Conservation (phyloP, 2,797 vertebrate species). For the Poeciliopsis gracilis region DNA sequence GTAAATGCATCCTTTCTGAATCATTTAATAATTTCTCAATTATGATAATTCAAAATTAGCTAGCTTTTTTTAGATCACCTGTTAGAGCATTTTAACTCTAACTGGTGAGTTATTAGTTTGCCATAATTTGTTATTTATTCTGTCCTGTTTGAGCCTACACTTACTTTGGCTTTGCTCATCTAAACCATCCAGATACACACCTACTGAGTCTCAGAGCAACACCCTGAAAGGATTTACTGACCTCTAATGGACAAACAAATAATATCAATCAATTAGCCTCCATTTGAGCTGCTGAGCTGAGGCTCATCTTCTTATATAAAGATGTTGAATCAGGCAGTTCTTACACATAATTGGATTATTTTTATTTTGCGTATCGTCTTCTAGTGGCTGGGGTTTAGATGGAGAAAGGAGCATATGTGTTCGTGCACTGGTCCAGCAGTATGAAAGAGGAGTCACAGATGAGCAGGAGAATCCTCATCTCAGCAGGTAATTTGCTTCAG, state of each 20-base stretch:
- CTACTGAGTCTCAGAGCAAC: neutral
- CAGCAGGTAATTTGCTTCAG: constrained; percentile 79
- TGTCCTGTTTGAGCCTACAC: neutral
- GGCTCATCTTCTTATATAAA: neutral
- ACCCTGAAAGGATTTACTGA: constrained; percentile 35
- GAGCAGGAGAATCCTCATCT: constrained; percentile 62
- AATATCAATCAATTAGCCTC: neutral
- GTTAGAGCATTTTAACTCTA: too few species aligned
- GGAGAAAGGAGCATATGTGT: constrained; percentile 90
- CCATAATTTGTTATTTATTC: neutral
- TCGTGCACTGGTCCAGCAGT: constrained; percentile 92
- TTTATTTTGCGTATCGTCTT: constrained; percentile 6
- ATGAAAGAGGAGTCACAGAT: constrained; percentile 82
- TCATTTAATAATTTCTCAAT: neutral
- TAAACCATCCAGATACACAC: neutral
- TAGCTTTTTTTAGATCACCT: neutral
- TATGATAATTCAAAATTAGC: neutral
- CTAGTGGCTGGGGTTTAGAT: constrained; percentile 78
- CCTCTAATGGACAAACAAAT: constrained; percentile 54
- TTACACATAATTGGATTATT: neutral
- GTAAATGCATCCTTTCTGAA: neutral
- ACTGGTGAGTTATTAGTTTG: neutral
- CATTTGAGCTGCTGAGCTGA: neutral
- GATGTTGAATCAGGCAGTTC: neutral
- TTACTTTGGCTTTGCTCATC: neutral